phyloP scores from a whole-genome alignment of 1,140 invertebrate genomes.

The Antheraea pernyi region DNA sequence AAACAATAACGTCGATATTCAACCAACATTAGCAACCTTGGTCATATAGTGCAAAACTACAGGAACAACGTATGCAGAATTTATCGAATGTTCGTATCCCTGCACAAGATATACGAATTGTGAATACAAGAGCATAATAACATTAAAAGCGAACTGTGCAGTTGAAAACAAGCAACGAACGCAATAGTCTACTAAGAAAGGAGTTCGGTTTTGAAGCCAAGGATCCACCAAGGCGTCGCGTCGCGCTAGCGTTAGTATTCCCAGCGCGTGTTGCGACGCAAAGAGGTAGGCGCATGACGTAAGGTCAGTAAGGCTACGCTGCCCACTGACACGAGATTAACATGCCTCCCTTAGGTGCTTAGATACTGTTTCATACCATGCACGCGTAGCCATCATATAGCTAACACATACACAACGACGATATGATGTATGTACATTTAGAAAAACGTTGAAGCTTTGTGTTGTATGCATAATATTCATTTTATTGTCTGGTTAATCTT shows the following conservation, averaged over 20 bases:
- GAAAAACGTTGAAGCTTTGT: no score
- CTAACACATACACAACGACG: not conserved
- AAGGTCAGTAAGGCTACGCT: slow-evolving; percentile 69
- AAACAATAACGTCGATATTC: not conserved
- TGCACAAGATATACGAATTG: not conserved
- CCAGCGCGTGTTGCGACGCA: slow-evolving; percentile 59
- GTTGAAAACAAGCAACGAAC: slow-evolving; percentile 49
- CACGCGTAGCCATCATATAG: not conserved
- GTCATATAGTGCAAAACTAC: not conserved
- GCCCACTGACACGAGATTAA: slow-evolving; percentile 68
- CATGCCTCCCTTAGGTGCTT: slow-evolving; percentile 28
- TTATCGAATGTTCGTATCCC: not conserved
- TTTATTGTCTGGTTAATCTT: no score
- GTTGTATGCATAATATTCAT: no score
- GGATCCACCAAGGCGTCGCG: slow-evolving; percentile 74
- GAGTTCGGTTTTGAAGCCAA: slow-evolving; percentile 78
- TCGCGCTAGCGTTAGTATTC: slow-evolving; percentile 72
- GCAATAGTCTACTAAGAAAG: slow-evolving; percentile 70
- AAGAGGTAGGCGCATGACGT: slow-evolving; percentile 66
- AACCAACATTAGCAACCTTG: not conserved
- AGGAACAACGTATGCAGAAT: not conserved
- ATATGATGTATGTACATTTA: no score
- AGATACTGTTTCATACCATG: slow-evolving; percentile 13
- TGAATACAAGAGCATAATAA: slow-evolving; percentile 19
- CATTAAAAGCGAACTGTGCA: slow-evolving; percentile 30